Evolutionary conservation across 2,113 vertebrate species (phyloP).

Genomic region (Smithornis capensis): DNA sequence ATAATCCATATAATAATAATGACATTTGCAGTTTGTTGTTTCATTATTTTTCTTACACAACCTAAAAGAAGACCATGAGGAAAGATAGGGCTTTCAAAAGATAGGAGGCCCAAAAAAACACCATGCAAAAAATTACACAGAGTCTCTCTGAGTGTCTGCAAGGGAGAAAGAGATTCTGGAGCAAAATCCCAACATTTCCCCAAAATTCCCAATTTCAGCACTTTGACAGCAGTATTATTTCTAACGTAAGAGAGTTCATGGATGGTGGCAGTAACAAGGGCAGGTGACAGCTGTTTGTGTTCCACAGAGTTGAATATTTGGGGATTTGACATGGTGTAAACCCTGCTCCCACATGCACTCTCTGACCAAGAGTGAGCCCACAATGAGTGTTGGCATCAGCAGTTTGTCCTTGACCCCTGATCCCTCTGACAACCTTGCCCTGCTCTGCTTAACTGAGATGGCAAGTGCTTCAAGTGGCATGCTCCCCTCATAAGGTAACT

Average conservation of each 20-base stretch:
- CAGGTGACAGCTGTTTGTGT: neutral
- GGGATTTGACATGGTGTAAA: neutral
- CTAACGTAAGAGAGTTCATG: neutral
- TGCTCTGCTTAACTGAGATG: neutral
- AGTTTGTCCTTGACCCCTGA: neutral
- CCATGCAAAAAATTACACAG: neutral
- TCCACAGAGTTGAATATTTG: neutral
- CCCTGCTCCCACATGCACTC: neutral
- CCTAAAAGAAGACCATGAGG: neutral
- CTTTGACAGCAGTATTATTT: neutral
- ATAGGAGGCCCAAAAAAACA: neutral
- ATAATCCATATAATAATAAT: neutral
- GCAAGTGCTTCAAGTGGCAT: neutral
- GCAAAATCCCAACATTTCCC: neutral
- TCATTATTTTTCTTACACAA: neutral
- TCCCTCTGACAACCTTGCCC: neutral
- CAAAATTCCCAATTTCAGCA: neutral
- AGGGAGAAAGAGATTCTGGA: neutral
- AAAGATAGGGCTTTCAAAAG: neutral
- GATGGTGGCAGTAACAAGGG: neutral
- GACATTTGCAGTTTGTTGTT: neutral
- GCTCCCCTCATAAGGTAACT: accelerated
- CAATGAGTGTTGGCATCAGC: accelerated
- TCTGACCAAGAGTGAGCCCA: neutral
- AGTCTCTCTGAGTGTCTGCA: neutral